phyloP scores from a whole-genome alignment of 2,797 vertebrate species.

The Micrastur ruficollis region DNA sequence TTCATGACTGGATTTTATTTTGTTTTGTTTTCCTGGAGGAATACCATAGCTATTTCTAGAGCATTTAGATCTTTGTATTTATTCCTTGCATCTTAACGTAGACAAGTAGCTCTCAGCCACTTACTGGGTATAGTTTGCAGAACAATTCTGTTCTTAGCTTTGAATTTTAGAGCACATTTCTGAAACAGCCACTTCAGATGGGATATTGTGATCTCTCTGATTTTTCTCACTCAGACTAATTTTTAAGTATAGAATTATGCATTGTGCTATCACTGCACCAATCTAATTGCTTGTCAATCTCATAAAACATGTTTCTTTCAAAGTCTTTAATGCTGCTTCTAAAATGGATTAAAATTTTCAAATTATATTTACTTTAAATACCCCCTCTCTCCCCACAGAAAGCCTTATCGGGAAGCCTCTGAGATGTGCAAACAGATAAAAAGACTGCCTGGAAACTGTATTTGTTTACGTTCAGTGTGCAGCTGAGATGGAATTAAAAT shows the following conservation, averaged over 20 bases:
- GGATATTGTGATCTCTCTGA: background rate
- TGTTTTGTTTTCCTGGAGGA: background rate
- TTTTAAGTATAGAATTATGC: background rate
- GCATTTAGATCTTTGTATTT: background rate
- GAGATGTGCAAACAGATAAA: background rate
- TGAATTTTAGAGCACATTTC: background rate
- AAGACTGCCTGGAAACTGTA: background rate
- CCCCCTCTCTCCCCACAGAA: background rate
- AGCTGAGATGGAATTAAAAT: background rate
- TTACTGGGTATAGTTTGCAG: background rate
- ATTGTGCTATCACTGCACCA: background rate
- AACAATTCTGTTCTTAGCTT: background rate
- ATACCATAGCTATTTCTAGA: background rate
- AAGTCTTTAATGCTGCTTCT: slow-evolving; percentile 48
- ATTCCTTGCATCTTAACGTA: background rate
- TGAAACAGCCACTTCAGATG: background rate
- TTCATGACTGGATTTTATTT: background rate
- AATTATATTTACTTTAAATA: slow-evolving; percentile 50
- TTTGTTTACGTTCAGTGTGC: slow-evolving; percentile 1
- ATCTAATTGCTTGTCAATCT: background rate
- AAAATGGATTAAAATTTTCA: slow-evolving; percentile 36
- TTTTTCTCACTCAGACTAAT: background rate
- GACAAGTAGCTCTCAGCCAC: background rate
- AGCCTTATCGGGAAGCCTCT: background rate
- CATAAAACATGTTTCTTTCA: slow-evolving; percentile 18